Base-by-base conservation (phyloP, 1,140 invertebrate species). In the Drosophila bocki region DNA sequence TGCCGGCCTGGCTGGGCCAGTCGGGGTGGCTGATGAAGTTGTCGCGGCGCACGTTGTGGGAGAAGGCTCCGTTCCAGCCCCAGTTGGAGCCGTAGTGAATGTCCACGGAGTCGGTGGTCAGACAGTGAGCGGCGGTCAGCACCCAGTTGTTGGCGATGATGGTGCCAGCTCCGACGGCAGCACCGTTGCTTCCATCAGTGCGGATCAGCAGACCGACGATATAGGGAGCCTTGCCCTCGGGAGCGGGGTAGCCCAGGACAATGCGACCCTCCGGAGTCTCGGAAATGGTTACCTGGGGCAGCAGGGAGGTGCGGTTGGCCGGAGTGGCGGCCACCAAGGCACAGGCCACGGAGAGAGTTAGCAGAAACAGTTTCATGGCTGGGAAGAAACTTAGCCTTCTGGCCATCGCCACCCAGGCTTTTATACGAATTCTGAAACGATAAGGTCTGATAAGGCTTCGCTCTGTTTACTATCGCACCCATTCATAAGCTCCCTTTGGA, bases 91-190 rank as follows among this genome's bases (percentile, higher is more conserved):
- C 91, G n/a, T 91, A 88, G 47, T 91, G 56, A 29, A 91, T 78
- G 19, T 75, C 78, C 26, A 74, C 86, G 39, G 62, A 74, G 53
- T 86, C 53, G 6, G 61, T 63, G 37, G 61, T 60, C 17, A 82
- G 48, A 63, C 95, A 95, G 77, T 96, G 95, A 7, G 94, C 95
- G 4, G 95, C 94, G 5, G 94, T 94, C 41, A 95, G 70, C 0
- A 95, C 86, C 94, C 94, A 95, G 17, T 91, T 64, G 53, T 91
- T 75, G 57, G 87, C 92, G 22, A 95, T 94, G 39, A 96, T 83
- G 19, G 94, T 94, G 7, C 94, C 95, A 3, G 95, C 95, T 68
- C 95, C 84, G 63, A 94, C 56, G 17, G 54, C 63, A 8, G 44
- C 19, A 0, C 19, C 12, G 62, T 92, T 82, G 44, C 67, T 69